Base-by-base conservation (phyloP, 2,888 invertebrate species). In the Drosophila lutescens region DNA sequence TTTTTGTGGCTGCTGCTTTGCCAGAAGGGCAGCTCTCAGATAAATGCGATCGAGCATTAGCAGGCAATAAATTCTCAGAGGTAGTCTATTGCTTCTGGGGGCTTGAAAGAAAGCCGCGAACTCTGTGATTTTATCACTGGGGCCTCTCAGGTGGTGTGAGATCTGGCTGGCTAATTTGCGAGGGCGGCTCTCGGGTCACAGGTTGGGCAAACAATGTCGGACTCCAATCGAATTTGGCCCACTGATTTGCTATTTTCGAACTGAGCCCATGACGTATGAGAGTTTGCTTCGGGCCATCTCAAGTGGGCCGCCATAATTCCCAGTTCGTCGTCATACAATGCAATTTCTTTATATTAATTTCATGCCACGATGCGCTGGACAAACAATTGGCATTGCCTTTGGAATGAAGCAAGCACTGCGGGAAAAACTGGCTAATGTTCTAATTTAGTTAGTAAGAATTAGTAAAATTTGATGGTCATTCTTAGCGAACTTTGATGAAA, bases 21-120 rank as follows among this genome's bases (percentile, higher is more conserved):
- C 43, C 36, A 34, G 49, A 59, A 61, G 78, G 79, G 78, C 76
- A 68, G 66, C 63, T 44, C 44, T 44, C 76, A 77, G 80, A 79
- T 79, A 88, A 88, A 86, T 78, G 79, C 80, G 78, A 88, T 86
- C 80, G 76, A 79, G 80, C 88, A 90, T 90, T 90, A 89, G 85
- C 81, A 71, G 87, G 86, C 82, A 86, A 90, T 90, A 91, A 91
- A 91, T 91, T 89, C 81, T 74, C 77, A 73, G 74, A 78, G 70
- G 77, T 70, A 76, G 76, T 76, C 79, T 74, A 76, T 77, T 74
- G 78, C 80, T 60, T 26, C 49, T 47, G 69, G 32, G 30, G 67
- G 67, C 75, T 60, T 66, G 61, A 76, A 79, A 77, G 74, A 68
- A 72, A 69, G 74, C 65, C 55, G 53, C 63, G 34, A 32, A 26